Percentiles rank a stretch among this genome's conserved stretches.
Conservation (phyloP, 2,888 invertebrate species). For the Epinotia brunnichana region DNA sequence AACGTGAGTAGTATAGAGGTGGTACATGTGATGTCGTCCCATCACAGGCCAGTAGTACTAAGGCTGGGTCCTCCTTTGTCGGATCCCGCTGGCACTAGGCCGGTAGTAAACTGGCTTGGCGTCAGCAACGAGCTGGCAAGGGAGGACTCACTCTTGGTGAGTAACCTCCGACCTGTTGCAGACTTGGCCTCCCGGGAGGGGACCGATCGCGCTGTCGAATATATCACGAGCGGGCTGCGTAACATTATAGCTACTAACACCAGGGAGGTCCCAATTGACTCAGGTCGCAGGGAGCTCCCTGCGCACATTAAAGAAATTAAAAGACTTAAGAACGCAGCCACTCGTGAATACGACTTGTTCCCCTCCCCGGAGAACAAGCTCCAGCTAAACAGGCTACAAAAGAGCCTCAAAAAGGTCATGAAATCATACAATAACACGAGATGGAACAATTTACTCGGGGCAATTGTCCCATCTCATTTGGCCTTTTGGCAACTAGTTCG, state of each 20-base stretch:
- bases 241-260: neutral
- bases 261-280: neutral
- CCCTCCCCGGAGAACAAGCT: neutral
- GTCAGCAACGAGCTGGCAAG: neutral
- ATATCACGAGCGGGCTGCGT: neutral
- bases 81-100: neutral
- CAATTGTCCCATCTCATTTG: neutral
- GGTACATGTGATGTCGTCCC: neutral
- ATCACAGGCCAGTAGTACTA: neutral
- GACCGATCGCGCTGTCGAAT: neutral
- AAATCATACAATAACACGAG: neutral
- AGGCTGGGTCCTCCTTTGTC: neutral
- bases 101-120: neutral
- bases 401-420: neutral
- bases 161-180: rapidly evolving
- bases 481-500: neutral
- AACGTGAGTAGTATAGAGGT: neutral
- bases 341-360: neutral
- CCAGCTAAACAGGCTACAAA: neutral
- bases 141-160: neutral
- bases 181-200: neutral
- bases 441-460: neutral
- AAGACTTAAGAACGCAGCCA: neutral
- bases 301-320: neutral
- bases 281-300: neutral